phyloP scores from a whole-genome alignment of 2,113 vertebrate genomes.

The Sclerurus mexicanus region DNA sequence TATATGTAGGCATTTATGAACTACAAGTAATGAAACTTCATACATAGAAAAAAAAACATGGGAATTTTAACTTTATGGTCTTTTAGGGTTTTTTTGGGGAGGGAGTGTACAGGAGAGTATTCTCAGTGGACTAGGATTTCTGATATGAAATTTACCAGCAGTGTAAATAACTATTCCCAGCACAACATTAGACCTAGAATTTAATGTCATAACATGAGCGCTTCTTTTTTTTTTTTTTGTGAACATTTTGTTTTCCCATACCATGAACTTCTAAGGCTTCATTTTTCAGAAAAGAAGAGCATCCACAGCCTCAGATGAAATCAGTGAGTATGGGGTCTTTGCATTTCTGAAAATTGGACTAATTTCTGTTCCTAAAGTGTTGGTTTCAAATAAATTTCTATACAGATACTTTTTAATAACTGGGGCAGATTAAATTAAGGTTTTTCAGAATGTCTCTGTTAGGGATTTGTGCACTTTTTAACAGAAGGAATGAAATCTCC shows the following conservation, averaged over 20 bases:
- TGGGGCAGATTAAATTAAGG: background rate
- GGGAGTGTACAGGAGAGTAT: slow-evolving; percentile 48
- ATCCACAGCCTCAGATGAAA: background rate
- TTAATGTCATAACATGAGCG: slow-evolving; percentile 77
- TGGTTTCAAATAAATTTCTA: background rate
- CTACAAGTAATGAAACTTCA: background rate
- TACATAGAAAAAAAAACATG: background rate
- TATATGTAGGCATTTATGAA: background rate
- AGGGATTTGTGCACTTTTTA: background rate
- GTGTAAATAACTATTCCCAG: slow-evolving; percentile 84
- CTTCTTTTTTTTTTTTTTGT: slow-evolving; percentile 30
- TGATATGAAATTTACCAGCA: slow-evolving; percentile 79
- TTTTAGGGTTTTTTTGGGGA: slow-evolving; percentile 22
- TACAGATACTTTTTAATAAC: background rate
- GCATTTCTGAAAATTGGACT: background rate
- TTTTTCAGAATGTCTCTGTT: background rate
- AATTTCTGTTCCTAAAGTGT: background rate
- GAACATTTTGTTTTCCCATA: slow-evolving; percentile 65
- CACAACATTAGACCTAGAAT: slow-evolving; percentile 78
- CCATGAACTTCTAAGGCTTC: slow-evolving; percentile 45
- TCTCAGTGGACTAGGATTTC: slow-evolving; percentile 74
- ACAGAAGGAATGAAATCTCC: background rate
- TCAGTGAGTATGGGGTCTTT: background rate
- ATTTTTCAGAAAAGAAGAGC: background rate
- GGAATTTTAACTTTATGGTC: slow-evolving; percentile 54